These are phyloP conservation scores for Phengaris alcon DNA, from an alignment of 2,888 invertebrate species.

Conservation along the genomic window DNA sequence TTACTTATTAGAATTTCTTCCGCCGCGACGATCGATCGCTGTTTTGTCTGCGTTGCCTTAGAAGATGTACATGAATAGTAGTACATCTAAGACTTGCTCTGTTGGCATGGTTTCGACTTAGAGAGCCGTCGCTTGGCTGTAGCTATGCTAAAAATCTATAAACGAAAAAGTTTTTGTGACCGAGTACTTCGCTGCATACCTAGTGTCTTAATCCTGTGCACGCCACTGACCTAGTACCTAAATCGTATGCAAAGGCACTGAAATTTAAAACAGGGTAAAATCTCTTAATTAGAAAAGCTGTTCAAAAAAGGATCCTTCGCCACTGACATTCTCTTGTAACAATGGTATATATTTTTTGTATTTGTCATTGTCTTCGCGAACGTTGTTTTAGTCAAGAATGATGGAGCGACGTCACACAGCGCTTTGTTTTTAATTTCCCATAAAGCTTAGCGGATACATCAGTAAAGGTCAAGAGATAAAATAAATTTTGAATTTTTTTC, in stretches of 20 bases:
- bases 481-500: slow-evolving; percentile 14
- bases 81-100: too few relatives aligned
- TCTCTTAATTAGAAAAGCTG: neutral
- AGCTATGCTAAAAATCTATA: too few relatives aligned
- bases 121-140: too few relatives aligned
- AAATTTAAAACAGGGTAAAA: neutral
- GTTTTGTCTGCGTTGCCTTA: too few relatives aligned
- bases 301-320: neutral
- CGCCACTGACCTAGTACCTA: neutral
- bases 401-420: neutral
- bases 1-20: too few relatives aligned
- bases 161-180: too few relatives aligned
- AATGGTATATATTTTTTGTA: slow-evolving; percentile 22
- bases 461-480: slow-evolving; percentile 20
- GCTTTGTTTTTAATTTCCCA: slow-evolving; percentile 26
- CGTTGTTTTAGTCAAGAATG: slow-evolving; percentile 17
- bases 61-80: too few relatives aligned
- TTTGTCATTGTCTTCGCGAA: neutral
- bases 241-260: neutral
- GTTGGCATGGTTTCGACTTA: too few relatives aligned
- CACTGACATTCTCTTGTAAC: slow-evolving; percentile 3
- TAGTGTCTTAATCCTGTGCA: too few relatives aligned
- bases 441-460: slow-evolving; percentile 3
- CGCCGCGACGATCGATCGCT: too few relatives aligned
- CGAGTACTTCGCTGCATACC: too few relatives aligned